A percentile compares a stretch with the other conserved stretches of the same genome.
Evolutionary conservation across 2,888 invertebrate species (phyloP).

Genomic region (Biston stratarius): DNA sequence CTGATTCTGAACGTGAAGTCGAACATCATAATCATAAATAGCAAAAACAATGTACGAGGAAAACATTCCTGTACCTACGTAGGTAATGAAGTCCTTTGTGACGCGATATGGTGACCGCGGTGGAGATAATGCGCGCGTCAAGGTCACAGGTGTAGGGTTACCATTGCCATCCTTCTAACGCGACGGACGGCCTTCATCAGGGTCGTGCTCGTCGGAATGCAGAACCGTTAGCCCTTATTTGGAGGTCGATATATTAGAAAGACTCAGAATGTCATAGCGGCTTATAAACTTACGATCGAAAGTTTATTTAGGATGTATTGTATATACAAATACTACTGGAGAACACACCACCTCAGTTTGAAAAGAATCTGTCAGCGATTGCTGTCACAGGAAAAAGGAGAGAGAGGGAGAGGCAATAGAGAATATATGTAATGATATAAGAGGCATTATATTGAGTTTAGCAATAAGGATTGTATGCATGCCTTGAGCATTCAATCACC

Average conservation of each 20-base stretch:
- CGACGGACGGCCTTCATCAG: conserved; percentile 7
- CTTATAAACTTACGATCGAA: background rate
- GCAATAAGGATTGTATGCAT: too few species aligned
- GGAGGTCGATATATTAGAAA: too few species aligned
- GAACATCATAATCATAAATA: conserved; percentile 63
- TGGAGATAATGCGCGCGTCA: conserved; percentile 65
- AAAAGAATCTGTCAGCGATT: too few species aligned
- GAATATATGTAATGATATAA: too few species aligned
- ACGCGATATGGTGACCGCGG: conserved; percentile 67
- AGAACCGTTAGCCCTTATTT: background rate
- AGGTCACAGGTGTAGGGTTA: conserved; percentile 76
- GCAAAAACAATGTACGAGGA: conserved; percentile 75
- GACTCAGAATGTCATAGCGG: too few species aligned
- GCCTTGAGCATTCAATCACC: too few species aligned
- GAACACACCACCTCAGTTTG: too few species aligned
- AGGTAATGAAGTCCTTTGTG: conserved; percentile 76
- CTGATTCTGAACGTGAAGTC: conserved; percentile 59
- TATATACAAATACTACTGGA: too few species aligned
- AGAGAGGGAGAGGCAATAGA: too few species aligned
- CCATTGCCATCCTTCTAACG: conserved; percentile 54
- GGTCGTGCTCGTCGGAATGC: background rate
- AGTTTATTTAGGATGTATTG: too few species aligned
- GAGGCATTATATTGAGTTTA: too few species aligned
- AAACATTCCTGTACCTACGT: conserved; percentile 69
- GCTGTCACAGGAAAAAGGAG: too few species aligned